Percentiles rank a stretch among this genome's conserved stretches.
Evolutionary conservation across 2,888 invertebrate genomes (phyloP).

Genomic region (Antheraea yamamai): DNA sequence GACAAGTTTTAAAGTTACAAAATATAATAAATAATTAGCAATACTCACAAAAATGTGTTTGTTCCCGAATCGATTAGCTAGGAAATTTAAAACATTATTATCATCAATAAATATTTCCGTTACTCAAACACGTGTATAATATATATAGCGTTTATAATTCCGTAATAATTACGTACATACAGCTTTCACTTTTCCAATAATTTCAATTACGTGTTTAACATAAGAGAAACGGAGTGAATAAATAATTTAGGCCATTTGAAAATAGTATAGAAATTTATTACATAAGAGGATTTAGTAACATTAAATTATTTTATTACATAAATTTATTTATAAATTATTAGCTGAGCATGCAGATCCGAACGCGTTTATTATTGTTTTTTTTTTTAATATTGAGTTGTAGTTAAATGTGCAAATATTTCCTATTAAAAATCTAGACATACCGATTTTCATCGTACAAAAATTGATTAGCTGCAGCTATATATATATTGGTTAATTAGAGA

Average conservation of each 20-base stretch:
- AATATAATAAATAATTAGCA: neutral
- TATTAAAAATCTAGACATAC: no score
- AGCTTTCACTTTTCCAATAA: neutral
- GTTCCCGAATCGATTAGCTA: conserved; percentile 9
- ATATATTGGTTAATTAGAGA: no score
- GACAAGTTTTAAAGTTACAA: neutral
- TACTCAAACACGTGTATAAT: neutral
- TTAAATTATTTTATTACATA: no score
- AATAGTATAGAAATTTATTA: neutral
- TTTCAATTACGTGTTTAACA: neutral
- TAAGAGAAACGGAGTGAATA: neutral
- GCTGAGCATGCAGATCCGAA: no score
- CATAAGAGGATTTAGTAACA: neutral
- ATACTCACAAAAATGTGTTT: conserved; percentile 1
- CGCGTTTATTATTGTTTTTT: no score
- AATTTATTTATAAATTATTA: no score
- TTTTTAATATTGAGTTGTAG: no score
- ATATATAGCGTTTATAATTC: neutral
- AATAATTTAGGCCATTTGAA: neutral
- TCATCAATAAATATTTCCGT: neutral
- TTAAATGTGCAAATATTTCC: no score
- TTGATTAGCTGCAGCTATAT: no score
- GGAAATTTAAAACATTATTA: conserved; percentile 6
- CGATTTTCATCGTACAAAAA: no score
- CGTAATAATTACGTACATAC: neutral